Evolutionary conservation across 2,113 vertebrate genomes (phyloP).

Genomic region (Tetraodon nigroviridis): DNA sequence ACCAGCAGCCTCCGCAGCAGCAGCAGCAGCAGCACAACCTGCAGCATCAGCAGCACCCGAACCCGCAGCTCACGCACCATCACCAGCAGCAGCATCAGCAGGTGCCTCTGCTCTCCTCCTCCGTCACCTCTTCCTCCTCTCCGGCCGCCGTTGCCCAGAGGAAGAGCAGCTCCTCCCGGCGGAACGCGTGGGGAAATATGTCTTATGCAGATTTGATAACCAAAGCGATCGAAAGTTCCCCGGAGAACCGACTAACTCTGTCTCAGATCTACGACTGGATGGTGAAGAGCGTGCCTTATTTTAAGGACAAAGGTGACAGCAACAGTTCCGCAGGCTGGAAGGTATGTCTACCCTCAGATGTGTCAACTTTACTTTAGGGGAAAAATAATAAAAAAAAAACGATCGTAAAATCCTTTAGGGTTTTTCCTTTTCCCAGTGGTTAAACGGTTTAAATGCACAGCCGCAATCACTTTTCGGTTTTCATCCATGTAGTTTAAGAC

Average conservation of each 20-base stretch:
- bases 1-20: constrained; percentile 72
- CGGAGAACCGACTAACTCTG: constrained; percentile 90
- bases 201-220: constrained; percentile 98
- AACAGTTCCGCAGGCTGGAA: constrained; percentile 96
- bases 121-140: constrained; percentile 65
- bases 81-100: constrained; percentile 66
- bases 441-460: no score
- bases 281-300: constrained; percentile 95
- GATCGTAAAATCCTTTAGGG: no score
- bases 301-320: constrained; percentile 96
- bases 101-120: constrained; percentile 74
- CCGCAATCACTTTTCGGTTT: neutral
- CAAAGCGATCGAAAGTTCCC: constrained; percentile 95
- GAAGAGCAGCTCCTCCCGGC: constrained; percentile 93
- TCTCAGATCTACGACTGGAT: constrained; percentile 99
- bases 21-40: constrained; percentile 64
- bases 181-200: constrained; percentile 97
- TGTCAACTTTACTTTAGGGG: no score
- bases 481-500: constrained; percentile 22
- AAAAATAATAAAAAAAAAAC: no score
- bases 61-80: constrained; percentile 20
- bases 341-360: constrained; percentile 65
- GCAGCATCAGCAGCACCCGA: constrained; percentile 47
- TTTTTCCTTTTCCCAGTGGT: no score
- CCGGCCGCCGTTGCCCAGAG: constrained; percentile 81